Evolutionary conservation across 2,113 vertebrate genomes (phyloP).

Genomic region (Pelobates fuscus): DNA sequence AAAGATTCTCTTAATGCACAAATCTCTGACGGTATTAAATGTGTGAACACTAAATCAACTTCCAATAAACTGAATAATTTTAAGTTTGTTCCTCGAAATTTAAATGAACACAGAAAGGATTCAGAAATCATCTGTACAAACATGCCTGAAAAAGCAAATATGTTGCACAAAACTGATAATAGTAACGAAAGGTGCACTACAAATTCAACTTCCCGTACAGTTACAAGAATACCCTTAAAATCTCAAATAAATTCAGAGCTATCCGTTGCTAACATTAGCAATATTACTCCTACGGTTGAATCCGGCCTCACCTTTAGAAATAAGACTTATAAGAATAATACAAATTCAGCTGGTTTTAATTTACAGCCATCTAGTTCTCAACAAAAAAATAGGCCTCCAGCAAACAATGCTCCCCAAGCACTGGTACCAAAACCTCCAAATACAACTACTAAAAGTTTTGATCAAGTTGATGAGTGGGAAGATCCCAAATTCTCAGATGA

Average conservation of each 20-base stretch:
- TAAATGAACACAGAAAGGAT: slow-evolving; percentile 34
- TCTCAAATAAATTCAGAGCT: slow-evolving; percentile 49
- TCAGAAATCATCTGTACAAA: not conserved
- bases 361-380: not conserved
- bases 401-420: not conserved
- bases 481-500: slow-evolving; percentile 67
- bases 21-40: slow-evolving; percentile 53
- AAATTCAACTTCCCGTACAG: slow-evolving; percentile 2
- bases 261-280: slow-evolving; percentile 43
- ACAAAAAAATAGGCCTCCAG: not conserved
- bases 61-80: slow-evolving; percentile 44
- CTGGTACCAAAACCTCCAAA: slow-evolving; percentile 31
- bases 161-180: not conserved
- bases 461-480: slow-evolving; percentile 65
- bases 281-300: slow-evolving; percentile 34
- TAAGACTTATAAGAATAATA: slow-evolving; percentile 1
- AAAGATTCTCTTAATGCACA: slow-evolving; percentile 39
- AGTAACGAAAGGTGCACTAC: not conserved
- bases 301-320: slow-evolving; percentile 20
- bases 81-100: slow-evolving; percentile 53
- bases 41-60: slow-evolving; percentile 26
- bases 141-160: slow-evolving; percentile 39
- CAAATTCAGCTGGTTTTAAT: not conserved
- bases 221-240: slow-evolving; percentile 7
- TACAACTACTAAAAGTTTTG: slow-evolving; percentile 49